Evolutionary conservation across 2,113 vertebrate genomes (phyloP).

Genomic region (Cyanoderma ruficeps): DNA sequence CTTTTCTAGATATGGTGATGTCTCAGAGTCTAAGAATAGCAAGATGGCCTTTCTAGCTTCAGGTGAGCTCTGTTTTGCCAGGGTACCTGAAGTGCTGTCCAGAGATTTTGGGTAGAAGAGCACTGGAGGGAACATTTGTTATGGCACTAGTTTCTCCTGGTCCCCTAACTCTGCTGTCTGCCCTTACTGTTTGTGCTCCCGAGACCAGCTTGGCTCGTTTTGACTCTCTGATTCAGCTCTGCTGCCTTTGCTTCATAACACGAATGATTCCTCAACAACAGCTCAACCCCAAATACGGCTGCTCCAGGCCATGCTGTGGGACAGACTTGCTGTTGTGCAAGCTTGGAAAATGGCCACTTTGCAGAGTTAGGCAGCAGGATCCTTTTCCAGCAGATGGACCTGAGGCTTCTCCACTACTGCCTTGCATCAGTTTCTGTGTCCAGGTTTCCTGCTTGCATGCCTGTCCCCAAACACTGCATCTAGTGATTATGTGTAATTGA

Average conservation of each 20-base stretch:
- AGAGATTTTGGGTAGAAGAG: neutral
- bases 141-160: accelerated
- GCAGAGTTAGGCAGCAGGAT: neutral
- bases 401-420: neutral
- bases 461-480: neutral
- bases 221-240: neutral
- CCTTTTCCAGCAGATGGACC: neutral
- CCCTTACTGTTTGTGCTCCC: neutral
- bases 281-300: neutral
- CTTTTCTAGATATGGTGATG: neutral
- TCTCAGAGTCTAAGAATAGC: neutral
- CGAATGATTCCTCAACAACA: neutral
- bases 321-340: neutral
- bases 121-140: accelerated
- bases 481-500: slow-evolving; percentile 29
- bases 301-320: neutral
- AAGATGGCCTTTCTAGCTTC: neutral
- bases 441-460: neutral
- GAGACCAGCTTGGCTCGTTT: neutral
- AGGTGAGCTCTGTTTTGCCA: neutral
- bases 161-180: neutral
- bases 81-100: accelerated
- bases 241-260: neutral
- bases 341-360: neutral
- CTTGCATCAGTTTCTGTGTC: neutral